Conservation (phyloP, 2,113 vertebrate species). For the Arizona elegans region DNA sequence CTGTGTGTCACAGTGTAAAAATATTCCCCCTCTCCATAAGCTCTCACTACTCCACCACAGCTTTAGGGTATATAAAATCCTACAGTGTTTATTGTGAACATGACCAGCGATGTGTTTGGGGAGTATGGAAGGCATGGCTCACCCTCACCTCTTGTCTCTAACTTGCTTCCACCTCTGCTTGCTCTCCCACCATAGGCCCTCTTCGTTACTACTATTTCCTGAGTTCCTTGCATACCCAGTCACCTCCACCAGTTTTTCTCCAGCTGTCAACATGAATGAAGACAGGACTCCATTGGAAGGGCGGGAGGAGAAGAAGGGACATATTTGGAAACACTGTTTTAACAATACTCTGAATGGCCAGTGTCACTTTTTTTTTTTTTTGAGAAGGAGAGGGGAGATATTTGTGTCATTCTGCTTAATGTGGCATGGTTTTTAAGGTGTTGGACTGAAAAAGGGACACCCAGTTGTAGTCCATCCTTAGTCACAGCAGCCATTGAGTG, state of each 20-base stretch:
- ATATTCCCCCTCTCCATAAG: not conserved
- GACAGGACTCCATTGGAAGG: not conserved
- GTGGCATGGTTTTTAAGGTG: too few relatives aligned
- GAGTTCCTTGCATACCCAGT: not conserved
- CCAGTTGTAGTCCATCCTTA: too few relatives aligned
- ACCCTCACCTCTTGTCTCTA: not conserved
- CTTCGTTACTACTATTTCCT: not conserved
- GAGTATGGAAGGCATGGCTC: not conserved
- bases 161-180: not conserved
- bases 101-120: not conserved
- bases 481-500: too few relatives aligned
- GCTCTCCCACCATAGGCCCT: not conserved
- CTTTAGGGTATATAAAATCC: not conserved
- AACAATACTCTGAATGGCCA: not conserved
- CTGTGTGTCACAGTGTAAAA: not conserved
- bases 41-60: not conserved
- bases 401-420: too few relatives aligned
- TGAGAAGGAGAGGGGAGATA: too few relatives aligned
- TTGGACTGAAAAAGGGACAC: too few relatives aligned
- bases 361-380: too few relatives aligned
- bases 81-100: not conserved
- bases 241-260: not conserved
- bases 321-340: not conserved
- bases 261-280: not conserved
- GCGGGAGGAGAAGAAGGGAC: not conserved